Evolutionary conservation across 2,113 vertebrate genomes (phyloP), one percentile per base, ranked within the genome.

Genomic region (Podarcis cretensis): DNA sequence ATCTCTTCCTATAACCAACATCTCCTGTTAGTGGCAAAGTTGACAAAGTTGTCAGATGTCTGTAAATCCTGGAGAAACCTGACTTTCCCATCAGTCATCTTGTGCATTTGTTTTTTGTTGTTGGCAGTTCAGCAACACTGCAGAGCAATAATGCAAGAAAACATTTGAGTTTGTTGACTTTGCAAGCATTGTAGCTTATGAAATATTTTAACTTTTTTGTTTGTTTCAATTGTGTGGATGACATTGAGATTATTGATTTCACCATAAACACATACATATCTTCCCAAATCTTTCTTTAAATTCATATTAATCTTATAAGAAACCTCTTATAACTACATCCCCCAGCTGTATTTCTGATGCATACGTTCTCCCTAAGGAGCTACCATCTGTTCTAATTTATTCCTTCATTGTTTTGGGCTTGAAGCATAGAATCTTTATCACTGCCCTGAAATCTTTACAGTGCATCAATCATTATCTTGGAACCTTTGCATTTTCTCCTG

Each of bases 341-440:
- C 94, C 87, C 94, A 95, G 96, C 94, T 95, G 93, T 95, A 96
- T 93, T 96, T 95, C 89, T 93, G 90, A 48, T 93, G 85, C 92
- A 94, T 91, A 78, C 87, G 83, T 79, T 93, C 35, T 90, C 68
- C 95, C 82, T 89, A 91, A 95, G 89, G 74, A 63, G 37, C 75
- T 93, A 80, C 95, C 96, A 96, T 96, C 96, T 96, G 96, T 94
- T 96, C 88, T 93, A 96, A 95, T 95, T 40, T 95, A 96, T 87
- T 92, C 89, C 86, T 93, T 94, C 94, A 92, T 92, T 95, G 96
- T 96, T 96, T 93, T 91, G 89, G 76, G 88, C 95, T 95, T 95
- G 91, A 93, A 94, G 63, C 48, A 83, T 89, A 91, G 92, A 94
- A 95, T 92, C 90, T 96, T 95, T 95, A 93, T 92, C 92, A 92